phyloP scores from a whole-genome alignment of 2,888 invertebrate genomes.

The Limnephilus auricula region DNA sequence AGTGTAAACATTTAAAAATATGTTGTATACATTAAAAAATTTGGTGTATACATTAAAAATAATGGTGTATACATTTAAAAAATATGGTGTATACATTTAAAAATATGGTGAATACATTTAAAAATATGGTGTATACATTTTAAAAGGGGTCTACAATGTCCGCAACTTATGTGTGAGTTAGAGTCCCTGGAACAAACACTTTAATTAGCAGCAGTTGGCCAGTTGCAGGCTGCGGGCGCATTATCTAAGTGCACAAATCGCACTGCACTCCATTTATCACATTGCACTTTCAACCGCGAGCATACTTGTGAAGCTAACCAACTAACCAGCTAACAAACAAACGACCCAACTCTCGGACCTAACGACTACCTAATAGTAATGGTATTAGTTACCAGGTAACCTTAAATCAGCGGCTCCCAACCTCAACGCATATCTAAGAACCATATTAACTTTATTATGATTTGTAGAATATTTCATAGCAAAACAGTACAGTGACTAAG shows the following conservation, averaged over 20 bases:
- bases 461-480: neutral
- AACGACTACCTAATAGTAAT: neutral
- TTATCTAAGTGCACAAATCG: conserved; percentile 30
- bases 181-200: conserved; percentile 12
- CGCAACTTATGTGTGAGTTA: neutral
- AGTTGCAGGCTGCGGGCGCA: neutral
- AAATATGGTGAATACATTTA: too few species aligned
- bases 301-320: neutral
- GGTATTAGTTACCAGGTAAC: neutral
- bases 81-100: too few species aligned
- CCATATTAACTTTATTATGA: too few species aligned
- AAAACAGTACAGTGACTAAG: neutral
- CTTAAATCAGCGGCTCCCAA: neutral
- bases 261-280: conserved; percentile 21
- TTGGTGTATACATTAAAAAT: too few species aligned
- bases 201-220: conserved; percentile 29
- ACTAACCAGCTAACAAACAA: neutral
- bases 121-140: too few species aligned
- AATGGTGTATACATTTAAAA: too few species aligned
- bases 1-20: too few species aligned
- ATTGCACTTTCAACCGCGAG: conserved; percentile 32
- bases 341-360: neutral
- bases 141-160: neutral
- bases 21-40: too few species aligned
- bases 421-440: neutral